Conservation (phyloP, 2,888 invertebrate species). For the Platerodrilus igneus region DNA sequence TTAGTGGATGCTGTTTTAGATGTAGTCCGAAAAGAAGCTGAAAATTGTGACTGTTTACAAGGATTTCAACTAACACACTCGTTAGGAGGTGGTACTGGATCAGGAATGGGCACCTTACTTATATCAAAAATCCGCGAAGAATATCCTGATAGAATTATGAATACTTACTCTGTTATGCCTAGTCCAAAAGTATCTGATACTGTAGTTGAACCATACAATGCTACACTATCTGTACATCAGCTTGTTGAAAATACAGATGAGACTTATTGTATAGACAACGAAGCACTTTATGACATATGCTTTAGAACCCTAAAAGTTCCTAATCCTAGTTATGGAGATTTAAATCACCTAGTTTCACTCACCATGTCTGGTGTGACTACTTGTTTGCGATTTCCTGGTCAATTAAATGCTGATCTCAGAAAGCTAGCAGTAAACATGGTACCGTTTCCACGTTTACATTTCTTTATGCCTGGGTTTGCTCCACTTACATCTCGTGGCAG, state of each 20-base stretch:
- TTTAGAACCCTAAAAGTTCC: conserved; percentile 81
- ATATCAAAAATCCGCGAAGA: conserved; percentile 97
- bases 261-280: conserved; percentile 87
- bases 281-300: conserved; percentile 88
- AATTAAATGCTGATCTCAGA: conserved; percentile 86
- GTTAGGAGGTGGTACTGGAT: conserved; percentile 72
- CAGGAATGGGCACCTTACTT: conserved; percentile 82
- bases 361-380: conserved; percentile 89
- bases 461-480: conserved; percentile 94
- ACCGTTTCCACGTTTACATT: conserved; percentile 91
- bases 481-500: conserved; percentile 83
- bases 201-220: conserved; percentile 88
- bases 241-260: conserved; percentile 87
- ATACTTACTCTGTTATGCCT: conserved; percentile 90
- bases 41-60: conserved; percentile 88
- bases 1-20: conserved; percentile 79
- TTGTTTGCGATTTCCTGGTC: conserved; percentile 86
- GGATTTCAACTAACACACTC: conserved; percentile 86
- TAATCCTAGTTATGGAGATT: conserved; percentile 87
- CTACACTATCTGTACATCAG: conserved; percentile 83
- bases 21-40: conserved; percentile 81
- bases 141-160: conserved; percentile 98
- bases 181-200: conserved; percentile 85
- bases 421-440: conserved; percentile 95
- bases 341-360: conserved; percentile 85